A percentile compares a stretch with the other conserved stretches of the same genome.
Evolutionary conservation across 2,797 vertebrate genomes (phyloP).

Genomic region (Rhinogobio ventralis): DNA sequence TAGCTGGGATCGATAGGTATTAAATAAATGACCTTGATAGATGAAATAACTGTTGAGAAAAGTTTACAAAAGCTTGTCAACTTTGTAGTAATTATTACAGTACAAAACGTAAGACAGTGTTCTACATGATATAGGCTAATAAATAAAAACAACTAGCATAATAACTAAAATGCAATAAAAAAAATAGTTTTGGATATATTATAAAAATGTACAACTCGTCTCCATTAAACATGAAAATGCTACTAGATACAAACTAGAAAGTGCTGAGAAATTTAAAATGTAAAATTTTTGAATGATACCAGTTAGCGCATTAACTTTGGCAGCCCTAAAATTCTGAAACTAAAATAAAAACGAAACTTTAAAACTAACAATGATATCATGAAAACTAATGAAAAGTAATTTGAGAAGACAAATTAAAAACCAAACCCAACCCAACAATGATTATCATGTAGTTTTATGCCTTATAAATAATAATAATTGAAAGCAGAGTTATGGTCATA

Average conservation of each 20-base stretch:
- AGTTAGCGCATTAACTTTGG: neutral
- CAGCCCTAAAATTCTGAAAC: neutral
- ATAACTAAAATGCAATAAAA: neutral
- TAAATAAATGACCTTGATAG: neutral
- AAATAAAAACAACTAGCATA: neutral
- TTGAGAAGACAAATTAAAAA: neutral
- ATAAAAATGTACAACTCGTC: neutral
- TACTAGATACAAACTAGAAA: neutral
- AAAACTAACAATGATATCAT: neutral
- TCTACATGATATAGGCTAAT: neutral
- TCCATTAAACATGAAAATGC: neutral
- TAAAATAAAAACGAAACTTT: neutral
- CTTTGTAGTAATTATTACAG: neutral
- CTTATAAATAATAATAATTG: slow-evolving; percentile 6
- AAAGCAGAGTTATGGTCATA: slow-evolving; percentile 10
- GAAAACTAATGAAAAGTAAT: neutral
- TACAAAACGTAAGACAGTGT: neutral
- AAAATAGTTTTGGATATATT: neutral
- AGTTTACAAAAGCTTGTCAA: neutral
- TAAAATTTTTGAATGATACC: neutral
- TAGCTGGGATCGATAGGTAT: neutral
- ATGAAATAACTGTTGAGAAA: neutral
- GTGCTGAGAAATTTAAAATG: neutral
- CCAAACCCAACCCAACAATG: neutral
- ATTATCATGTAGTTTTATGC: neutral